Evolutionary conservation across 2,888 invertebrate genomes (phyloP), one percentile per base, ranked within the genome.

Genomic region (Eupithecia pulchellata): DNA sequence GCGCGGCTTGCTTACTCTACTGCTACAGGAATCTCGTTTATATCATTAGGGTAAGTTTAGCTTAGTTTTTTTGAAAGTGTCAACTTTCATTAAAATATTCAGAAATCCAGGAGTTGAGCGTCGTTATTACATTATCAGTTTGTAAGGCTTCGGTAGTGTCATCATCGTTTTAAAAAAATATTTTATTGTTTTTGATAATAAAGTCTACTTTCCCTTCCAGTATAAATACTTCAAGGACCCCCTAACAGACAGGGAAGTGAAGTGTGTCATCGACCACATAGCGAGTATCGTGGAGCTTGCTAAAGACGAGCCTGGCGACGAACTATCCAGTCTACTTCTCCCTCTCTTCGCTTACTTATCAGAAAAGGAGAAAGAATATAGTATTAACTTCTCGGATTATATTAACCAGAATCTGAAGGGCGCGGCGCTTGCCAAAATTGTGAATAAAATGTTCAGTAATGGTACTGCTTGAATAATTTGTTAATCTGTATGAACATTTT

Each of bases 221-320:
- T 89, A 88, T 73, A 89, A 91, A 80, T 91, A 84, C 78, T 78
- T 93, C 47, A 84, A 81, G 64, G 87, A 86, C 69, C 89, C 90
- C 0, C 67, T 91, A 6, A 80, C 81, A 11, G 83, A 89, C 61
- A 75, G 66, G 30, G 87, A 90, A 80, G 86, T 91, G 9, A 66
- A 78, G 42, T 75, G 69, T 4, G 83, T 86, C 1, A 69, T 88
- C 25, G 79, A 81, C 20, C 88, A 86, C 77, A 78, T 91, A 25
- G 75, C 81, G 39, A 73, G 81, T 13, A 77, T 86, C 42, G 81
- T 85, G 8, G 85, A 86, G 69, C 65, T 81, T 27, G 74, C 84
- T 3, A 77, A 82, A 30, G 81, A 80, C 47, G 79, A 79, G 2
- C 81, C 88, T n/a, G 74, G 84, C 1, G 85, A 87, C 63, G 87